Base-by-base conservation (phyloP, 2,888 invertebrate genomes). In the Drepanosiphum platanoidis region DNA sequence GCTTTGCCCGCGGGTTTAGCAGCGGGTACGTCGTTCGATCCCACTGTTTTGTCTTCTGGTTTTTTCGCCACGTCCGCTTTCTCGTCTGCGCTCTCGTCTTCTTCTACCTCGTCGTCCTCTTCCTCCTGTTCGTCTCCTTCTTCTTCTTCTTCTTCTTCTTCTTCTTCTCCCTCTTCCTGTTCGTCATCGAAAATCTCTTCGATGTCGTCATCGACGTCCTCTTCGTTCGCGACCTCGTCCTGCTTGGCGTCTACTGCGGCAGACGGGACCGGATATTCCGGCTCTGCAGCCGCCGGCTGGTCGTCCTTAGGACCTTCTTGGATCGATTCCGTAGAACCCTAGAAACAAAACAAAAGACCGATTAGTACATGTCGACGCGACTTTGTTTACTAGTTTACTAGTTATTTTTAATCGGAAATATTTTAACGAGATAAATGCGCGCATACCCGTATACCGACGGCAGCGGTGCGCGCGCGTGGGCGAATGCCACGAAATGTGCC, bases 301-400 rank as follows among this genome's bases (percentile, higher is more conserved):
- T 71, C n/a, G 7, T 72, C 71, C 15, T 66, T 46, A 18, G 75
- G 32, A 27, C 61, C 18, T 15, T 77, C 84, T 39, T 77, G 34
- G 2, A 84, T 84, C 7, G 84, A 84, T 34, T 84, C 84, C 0
- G 66, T 15, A 52, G 77, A 77, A 9, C 30, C 32, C 84, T 84
- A n/a, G 30, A 84, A 84, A 84, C 34, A 75, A 34, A 83, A 74
- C n/a, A n/a, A 36, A 68, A 32, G 4, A 8, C n/a, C n/a, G n/a
- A 30, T 30, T 11, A 27, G 13, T 46, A 9, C 46, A 9, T 46
- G 13, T 81, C 39, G 30, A 42, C 18, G n/a, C n/a, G 0, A 18
- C 22, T 64, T 32, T 15, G 8, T 79, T 32, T 42, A 15, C 18
- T 52, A n/a, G n/a, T n/a, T n/a, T n/a, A n/a, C n/a, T 9, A 32